These are phyloP conservation scores for Brachyptera risi DNA, from an alignment of 2,888 invertebrate genomes.

Conservation along the genomic window DNA sequence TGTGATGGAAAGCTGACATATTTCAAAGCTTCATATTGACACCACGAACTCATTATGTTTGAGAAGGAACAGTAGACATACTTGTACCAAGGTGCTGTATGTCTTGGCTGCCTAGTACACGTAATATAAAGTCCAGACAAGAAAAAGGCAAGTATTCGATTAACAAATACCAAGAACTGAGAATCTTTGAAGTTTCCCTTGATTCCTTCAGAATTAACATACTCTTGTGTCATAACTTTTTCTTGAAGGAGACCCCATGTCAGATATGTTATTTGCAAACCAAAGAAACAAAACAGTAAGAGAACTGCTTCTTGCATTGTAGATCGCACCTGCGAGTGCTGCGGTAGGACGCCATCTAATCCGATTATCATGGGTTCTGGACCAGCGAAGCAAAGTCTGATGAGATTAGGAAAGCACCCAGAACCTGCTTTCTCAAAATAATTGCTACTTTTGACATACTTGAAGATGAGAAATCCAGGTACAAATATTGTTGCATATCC, in stretches of 20 bases:
- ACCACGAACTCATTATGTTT: constrained; percentile 98
- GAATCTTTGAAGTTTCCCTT: constrained; percentile 81
- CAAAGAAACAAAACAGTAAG: constrained; percentile 75
- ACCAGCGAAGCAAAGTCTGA: constrained; percentile 53
- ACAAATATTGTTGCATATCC: constrained; percentile 86
- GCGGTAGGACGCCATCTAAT: constrained; percentile 26
- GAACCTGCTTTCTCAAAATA: constrained; percentile 64
- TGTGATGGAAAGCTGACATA: constrained; percentile 98
- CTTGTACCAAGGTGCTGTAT: constrained; percentile 85
- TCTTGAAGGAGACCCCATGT: constrained; percentile 97
- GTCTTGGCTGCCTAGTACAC: constrained; percentile 58
- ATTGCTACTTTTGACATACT: constrained; percentile 71
- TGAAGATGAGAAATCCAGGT: constrained; percentile 78
- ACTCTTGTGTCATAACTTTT: constrained; percentile 92
- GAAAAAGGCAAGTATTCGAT: constrained; percentile 81
- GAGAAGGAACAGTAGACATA: constrained; percentile 95
- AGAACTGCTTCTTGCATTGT: constrained; percentile 56
- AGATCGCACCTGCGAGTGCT: constrained; percentile 44
- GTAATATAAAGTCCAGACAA: constrained; percentile 64
- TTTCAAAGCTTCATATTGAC: constrained; percentile 98
- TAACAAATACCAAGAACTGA: constrained; percentile 94
- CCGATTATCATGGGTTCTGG: constrained; percentile 37
- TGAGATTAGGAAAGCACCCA: constrained; percentile 45
- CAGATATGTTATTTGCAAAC: constrained; percentile 85
- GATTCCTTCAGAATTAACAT: constrained; percentile 60